Conservation (phyloP, 2,888 invertebrate genomes). For the Eristalis pertinax region DNA sequence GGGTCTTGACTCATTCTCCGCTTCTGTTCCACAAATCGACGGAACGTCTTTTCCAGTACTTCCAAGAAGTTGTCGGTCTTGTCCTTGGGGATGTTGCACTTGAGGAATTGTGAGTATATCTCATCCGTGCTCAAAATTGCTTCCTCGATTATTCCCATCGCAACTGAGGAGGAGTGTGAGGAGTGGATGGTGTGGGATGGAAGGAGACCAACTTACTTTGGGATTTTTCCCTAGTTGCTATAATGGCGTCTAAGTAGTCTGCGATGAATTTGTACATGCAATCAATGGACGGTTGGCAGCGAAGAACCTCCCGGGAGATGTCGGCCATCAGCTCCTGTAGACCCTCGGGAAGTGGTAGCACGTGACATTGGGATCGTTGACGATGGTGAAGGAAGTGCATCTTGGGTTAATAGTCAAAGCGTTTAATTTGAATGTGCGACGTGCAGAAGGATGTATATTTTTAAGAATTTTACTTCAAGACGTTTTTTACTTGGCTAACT, state of each 20-base stretch:
- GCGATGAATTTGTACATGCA: constrained; percentile 86
- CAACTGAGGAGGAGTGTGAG: constrained; percentile 73
- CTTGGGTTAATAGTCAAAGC: not conserved
- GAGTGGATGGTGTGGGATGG: not conserved
- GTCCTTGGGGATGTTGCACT: constrained; percentile 76
- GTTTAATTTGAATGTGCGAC: not conserved
- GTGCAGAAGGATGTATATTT: not conserved
- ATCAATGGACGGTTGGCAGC: constrained; percentile 84
- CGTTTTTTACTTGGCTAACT: not conserved
- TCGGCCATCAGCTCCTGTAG: constrained; percentile 87
- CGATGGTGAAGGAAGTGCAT: constrained; percentile 79
- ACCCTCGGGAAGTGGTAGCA: constrained; percentile 84
- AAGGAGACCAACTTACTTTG: constrained; percentile 73
- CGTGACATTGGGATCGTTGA: constrained; percentile 77
- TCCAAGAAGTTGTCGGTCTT: constrained; percentile 76
- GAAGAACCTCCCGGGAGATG: constrained; percentile 88
- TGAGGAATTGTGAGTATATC: constrained; percentile 76
- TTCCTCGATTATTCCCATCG: constrained; percentile 76
- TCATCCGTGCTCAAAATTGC: constrained; percentile 78
- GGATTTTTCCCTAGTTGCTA: constrained; percentile 84
- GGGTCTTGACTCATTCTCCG: constrained; percentile 42
- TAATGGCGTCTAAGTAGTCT: constrained; percentile 86
- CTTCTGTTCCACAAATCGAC: constrained; percentile 74
- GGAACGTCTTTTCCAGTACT: constrained; percentile 78
- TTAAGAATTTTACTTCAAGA: not conserved